Base-by-base conservation (phyloP, 1,140 invertebrate species). In the Lerema accius region DNA sequence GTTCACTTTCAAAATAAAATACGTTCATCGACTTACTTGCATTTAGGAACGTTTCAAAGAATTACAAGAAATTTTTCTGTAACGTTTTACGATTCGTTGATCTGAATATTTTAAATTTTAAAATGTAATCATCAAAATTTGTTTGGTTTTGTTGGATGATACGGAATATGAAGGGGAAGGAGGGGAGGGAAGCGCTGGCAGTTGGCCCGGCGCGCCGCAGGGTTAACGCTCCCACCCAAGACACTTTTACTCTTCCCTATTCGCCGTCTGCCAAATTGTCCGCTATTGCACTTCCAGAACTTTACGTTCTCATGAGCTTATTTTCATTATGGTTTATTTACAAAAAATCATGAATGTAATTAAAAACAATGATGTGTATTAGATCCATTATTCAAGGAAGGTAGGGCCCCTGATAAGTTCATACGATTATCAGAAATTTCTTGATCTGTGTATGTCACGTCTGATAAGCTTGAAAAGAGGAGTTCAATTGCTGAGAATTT, bases 191-290 rank as follows among this genome's bases (percentile, higher is more conserved):
- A 7, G 4, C 28, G 28, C 28, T 32, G 28, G 51, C 42, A 14
- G 59, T 51, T 66, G 64, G 66, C 63, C 50, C 49, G 13, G 15
- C 55, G 37, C 23, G 35, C 49, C 51, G 16, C 28, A 58, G 49
- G 69, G 65, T 72, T 43, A 68, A 68, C 50, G 69, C 10, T 65
- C 66, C 56, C 37, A 26, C 37, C 39, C 62, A 32, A 23, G 53
- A 55, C 62, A 65, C 69, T 67, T 67, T 67, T 66, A 64, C 62
- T 71, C 65, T 55, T 67, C 40, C 63, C 45, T 35, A 32, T 62
- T 50, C 50, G 51, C 28, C 43, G 62, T 17, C 43, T 49, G 64
- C 55, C 63, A 59, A 65, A 39, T 23, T 43, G 37, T 11, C 35
- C 17, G 53, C 19, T 43, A 28, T 15, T 43, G 39, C 23, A 58